Conservation (phyloP, 2,797 vertebrate genomes). For the Florisuga fusca region DNA sequence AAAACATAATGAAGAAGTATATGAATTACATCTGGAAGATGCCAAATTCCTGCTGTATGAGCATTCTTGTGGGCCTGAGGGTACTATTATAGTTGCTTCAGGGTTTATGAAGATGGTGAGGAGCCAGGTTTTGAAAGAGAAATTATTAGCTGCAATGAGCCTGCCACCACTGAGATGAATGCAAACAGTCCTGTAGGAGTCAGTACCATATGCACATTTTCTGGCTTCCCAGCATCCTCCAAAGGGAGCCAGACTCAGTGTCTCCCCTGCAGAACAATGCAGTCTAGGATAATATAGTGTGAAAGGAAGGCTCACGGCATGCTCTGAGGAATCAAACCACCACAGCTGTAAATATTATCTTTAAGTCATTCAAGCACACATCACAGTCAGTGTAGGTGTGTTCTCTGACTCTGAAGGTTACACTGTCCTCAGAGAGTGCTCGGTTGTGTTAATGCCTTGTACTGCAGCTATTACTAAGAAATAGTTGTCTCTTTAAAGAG, state of each 20-base stretch:
- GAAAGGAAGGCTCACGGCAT: slow-evolving; percentile 11
- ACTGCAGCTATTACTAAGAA: not conserved
- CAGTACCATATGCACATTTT: not conserved
- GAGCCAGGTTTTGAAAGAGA: slow-evolving; percentile 29
- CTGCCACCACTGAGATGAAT: slow-evolving; percentile 10
- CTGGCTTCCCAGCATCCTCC: not conserved
- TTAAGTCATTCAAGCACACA: slow-evolving; percentile 22
- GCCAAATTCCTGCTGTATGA: not conserved
- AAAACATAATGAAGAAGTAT: not conserved
- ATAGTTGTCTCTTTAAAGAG: not conserved
- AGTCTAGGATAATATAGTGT: not conserved
- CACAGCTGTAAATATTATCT: slow-evolving; percentile 47
- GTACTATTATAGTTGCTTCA: slow-evolving; percentile 18
- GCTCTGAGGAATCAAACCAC: not conserved
- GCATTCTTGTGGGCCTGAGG: slow-evolving; percentile 16
- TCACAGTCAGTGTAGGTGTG: slow-evolving; percentile 4
- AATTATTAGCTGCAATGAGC: slow-evolving; percentile 35
- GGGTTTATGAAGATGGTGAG: slow-evolving; percentile 27
- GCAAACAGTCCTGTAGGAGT: not conserved
- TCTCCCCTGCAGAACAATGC: slow-evolving; percentile 34
- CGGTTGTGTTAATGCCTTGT: slow-evolving; percentile 7
- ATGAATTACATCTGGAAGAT: slow-evolving; percentile 26
- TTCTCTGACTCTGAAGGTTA: slow-evolving; percentile 17
- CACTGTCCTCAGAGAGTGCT: slow-evolving; percentile 7
- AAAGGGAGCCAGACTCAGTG: not conserved